A percentile compares a stretch with the other conserved stretches of the same genome.
phyloP scores from a whole-genome alignment of 2,797 vertebrate genomes.

The Anas flavirostris region DNA sequence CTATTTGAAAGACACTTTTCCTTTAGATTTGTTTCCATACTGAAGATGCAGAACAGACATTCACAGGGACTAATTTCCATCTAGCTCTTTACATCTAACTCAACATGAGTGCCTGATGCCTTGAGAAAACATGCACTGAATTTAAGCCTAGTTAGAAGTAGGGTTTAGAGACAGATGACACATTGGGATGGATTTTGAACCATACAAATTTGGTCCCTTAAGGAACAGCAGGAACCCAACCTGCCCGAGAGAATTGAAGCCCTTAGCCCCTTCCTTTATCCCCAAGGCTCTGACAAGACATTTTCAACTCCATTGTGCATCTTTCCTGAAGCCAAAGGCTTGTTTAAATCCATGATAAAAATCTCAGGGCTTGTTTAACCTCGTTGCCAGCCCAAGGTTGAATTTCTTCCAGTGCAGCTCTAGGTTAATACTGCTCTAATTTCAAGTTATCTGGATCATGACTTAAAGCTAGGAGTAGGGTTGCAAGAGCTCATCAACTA shows the following conservation, averaged over 20 bases:
- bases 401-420: background rate
- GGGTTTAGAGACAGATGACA: background rate
- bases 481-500: background rate
- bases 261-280: background rate
- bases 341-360: background rate
- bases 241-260: background rate
- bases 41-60: background rate
- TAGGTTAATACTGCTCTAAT: background rate
- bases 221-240: background rate
- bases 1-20: background rate
- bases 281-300: background rate
- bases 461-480: background rate
- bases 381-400: background rate
- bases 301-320: background rate
- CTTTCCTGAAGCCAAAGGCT: background rate
- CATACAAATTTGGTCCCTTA: rapidly evolving
- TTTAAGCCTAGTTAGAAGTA: background rate
- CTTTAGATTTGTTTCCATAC: background rate
- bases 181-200: background rate
- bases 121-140: background rate
- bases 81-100: background rate
- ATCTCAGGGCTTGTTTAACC: slow-evolving; percentile 1
- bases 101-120: background rate
- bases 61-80: background rate
- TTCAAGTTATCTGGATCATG: background rate